Evolutionary conservation across 2,888 invertebrate species (phyloP).

Genomic region (Aplocera efformata): DNA sequence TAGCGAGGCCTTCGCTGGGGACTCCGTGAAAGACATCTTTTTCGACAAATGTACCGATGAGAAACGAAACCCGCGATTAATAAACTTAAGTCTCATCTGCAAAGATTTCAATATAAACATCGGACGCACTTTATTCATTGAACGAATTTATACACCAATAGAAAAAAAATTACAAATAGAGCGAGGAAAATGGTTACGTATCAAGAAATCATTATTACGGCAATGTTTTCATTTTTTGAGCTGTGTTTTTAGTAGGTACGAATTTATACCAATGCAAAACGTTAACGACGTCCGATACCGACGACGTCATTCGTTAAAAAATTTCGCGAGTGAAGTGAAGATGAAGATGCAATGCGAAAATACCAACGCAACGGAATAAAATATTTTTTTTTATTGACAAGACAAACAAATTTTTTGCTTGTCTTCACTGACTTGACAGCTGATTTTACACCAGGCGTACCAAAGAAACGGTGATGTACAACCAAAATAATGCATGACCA

Average conservation of each 20-base stretch:
- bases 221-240: conserved; percentile 20
- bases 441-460: too few relatives aligned
- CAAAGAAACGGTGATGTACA: too few relatives aligned
- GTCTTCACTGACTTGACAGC: too few relatives aligned
- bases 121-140: conserved; percentile 40
- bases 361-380: too few relatives aligned
- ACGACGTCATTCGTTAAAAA: too few relatives aligned
- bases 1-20: conserved; percentile 67
- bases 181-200: conserved; percentile 47
- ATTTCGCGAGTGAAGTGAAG: too few relatives aligned
- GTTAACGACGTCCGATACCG: too few relatives aligned
- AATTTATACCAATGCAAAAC: neutral
- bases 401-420: too few relatives aligned
- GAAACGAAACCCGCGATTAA: conserved; percentile 56
- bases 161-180: conserved; percentile 65
- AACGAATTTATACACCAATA: conserved; percentile 36
- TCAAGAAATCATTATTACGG: conserved; percentile 41
- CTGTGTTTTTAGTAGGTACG: conserved; percentile 3
- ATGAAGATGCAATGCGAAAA: too few relatives aligned
- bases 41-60: conserved; percentile 45
- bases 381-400: too few relatives aligned
- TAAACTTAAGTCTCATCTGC: conserved; percentile 69
- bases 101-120: conserved; percentile 56
- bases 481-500: too few relatives aligned
- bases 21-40: conserved; percentile 63